Evolutionary conservation across 2,888 invertebrate species (phyloP).

Genomic region (Amiota minor): DNA sequence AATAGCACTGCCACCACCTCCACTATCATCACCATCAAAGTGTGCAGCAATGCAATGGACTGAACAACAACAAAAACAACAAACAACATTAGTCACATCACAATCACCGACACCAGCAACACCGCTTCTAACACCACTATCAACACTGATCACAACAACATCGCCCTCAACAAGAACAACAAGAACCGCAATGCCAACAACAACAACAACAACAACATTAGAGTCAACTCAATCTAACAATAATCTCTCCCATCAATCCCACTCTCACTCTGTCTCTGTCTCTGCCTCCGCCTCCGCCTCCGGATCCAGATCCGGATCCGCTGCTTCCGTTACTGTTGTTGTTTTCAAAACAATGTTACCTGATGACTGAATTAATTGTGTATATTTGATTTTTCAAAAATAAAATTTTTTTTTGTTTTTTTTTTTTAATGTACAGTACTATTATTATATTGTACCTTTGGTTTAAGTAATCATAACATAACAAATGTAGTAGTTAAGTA

Average conservation of each 20-base stretch:
- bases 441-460: background rate
- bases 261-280: slow-evolving; percentile 17
- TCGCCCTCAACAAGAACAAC: slow-evolving; percentile 35
- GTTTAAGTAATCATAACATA: too few species aligned
- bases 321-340: slow-evolving; percentile 74
- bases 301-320: slow-evolving; percentile 55
- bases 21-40: slow-evolving; percentile 38
- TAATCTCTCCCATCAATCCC: too few species aligned
- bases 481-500: too few species aligned
- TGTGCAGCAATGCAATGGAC: slow-evolving; percentile 41
- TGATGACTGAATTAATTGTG: slow-evolving; percentile 73
- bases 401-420: slow-evolving; percentile 1
- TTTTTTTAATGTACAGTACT: slow-evolving; percentile 9
- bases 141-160: slow-evolving; percentile 20
- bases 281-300: slow-evolving; percentile 42
- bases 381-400: background rate
- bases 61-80: slow-evolving; percentile 36
- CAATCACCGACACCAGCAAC: slow-evolving; percentile 33
- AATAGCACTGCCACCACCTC: slow-evolving; percentile 40
- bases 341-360: slow-evolving; percentile 75
- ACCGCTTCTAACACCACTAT: slow-evolving; percentile 43
- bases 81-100: slow-evolving; percentile 40
- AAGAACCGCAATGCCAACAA: slow-evolving; percentile 41
- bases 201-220: slow-evolving; percentile 39
- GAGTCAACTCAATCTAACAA: background rate